Percentiles rank a stretch among this genome's conserved stretches.
These are phyloP conservation scores for Lasiurus cinereus DNA, from an alignment of 2,113 vertebrate genomes.

Conservation along the genomic window DNA sequence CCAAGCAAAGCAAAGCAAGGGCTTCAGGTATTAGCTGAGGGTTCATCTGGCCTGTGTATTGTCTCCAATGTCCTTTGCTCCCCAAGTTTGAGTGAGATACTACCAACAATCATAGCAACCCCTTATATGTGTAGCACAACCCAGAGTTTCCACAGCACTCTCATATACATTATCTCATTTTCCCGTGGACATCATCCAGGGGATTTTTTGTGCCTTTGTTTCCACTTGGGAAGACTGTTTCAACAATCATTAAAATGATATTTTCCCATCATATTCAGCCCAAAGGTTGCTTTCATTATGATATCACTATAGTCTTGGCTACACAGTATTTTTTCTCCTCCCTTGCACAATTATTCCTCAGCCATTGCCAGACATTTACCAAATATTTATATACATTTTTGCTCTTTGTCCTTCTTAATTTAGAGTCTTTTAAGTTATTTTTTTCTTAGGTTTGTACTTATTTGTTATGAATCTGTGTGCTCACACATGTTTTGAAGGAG, in stretches of 20 bases:
- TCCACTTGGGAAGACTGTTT: constrained; percentile 43
- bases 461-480: constrained; percentile 6
- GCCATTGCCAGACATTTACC: constrained; percentile 1
- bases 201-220: constrained; percentile 46
- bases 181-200: constrained; percentile 24
- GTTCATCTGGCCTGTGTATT: not conserved
- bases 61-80: constrained; percentile 8
- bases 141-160: constrained; percentile 56
- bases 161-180: constrained; percentile 66
- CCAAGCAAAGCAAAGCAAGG: not conserved
- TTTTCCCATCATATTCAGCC: constrained; percentile 11
- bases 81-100: not conserved
- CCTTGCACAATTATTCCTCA: constrained; percentile 12
- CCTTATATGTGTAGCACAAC: constrained; percentile 6
- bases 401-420: not conserved
- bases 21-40: not conserved
- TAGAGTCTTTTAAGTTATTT: constrained; percentile 36
- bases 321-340: not conserved
- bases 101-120: constrained; percentile 37
- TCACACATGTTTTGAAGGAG: constrained; percentile 31
- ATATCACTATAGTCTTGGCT: not conserved
- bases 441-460: not conserved
- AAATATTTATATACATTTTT: constrained; percentile 58
- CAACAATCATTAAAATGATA: constrained; percentile 21
- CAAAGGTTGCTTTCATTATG: constrained; percentile 48